Percentiles rank a stretch among this genome's conserved stretches.
Evolutionary conservation across 2,113 vertebrate genomes (phyloP).

Genomic region (Pithys albifrons): DNA sequence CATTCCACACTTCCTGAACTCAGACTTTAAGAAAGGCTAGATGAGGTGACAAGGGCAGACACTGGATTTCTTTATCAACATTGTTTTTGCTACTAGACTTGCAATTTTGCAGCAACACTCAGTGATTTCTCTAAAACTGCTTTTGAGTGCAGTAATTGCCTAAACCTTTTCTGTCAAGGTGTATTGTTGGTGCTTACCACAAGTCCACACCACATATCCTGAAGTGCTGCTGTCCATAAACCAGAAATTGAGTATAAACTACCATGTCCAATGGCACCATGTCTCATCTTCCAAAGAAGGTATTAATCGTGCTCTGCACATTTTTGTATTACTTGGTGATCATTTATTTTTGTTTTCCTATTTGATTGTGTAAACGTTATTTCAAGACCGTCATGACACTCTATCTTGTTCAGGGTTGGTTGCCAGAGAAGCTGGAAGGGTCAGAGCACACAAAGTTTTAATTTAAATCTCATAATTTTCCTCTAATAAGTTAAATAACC

Average conservation of each 20-base stretch:
- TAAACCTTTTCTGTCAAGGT: background rate
- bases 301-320: background rate
- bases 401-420: background rate
- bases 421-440: background rate
- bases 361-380: background rate
- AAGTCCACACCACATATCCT: background rate
- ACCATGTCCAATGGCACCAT: accelerated
- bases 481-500: background rate
- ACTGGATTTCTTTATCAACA: background rate
- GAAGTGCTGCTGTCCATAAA: background rate
- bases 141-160: background rate
- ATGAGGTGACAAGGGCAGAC: background rate
- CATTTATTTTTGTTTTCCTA: background rate
- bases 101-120: background rate
- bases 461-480: background rate
- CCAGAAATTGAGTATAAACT: background rate
- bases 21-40: background rate
- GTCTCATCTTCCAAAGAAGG: background rate
- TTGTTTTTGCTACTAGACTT: background rate
- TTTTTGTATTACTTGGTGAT: background rate
- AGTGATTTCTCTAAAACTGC: background rate
- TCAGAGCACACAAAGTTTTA: background rate
- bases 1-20: background rate
- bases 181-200: background rate
- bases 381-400: background rate